These are phyloP conservation scores for Acanthurus tractus DNA, from an alignment of 2,797 vertebrate genomes.

Conservation along the genomic window DNA sequence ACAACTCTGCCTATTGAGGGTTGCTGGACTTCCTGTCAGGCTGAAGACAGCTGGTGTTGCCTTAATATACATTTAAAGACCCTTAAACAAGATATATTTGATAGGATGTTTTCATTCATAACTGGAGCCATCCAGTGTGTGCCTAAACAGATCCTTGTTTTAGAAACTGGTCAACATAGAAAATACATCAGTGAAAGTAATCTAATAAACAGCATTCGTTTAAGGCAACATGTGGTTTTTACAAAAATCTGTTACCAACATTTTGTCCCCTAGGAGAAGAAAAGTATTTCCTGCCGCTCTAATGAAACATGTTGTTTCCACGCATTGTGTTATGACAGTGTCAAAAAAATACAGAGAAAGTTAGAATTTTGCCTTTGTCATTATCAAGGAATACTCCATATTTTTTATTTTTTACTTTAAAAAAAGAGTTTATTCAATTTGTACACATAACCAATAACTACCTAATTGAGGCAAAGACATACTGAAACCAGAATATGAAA, in stretches of 20 bases:
- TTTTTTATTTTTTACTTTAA: no score
- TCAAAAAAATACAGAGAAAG: not conserved
- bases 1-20: conserved; percentile 10
- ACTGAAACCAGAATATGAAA: no score
- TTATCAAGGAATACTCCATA: not conserved
- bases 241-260: conserved; percentile 10
- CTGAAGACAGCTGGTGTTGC: conserved; percentile 25
- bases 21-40: conserved; percentile 25
- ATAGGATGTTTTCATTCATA: conserved; percentile 26
- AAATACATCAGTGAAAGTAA: not conserved
- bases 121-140: conserved; percentile 8
- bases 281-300: not conserved
- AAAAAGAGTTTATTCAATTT: no score
- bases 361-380: not conserved
- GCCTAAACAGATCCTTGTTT: conserved; percentile 12
- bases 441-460: no score
- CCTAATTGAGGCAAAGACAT: no score
- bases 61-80: conserved; percentile 10
- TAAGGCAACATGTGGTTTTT: conserved; percentile 6
- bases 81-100: conserved; percentile 34
- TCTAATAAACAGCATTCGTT: conserved; percentile 11
- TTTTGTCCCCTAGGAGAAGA: not conserved
- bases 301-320: not conserved
- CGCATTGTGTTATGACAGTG: not conserved
- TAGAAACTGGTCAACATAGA: conserved; percentile 3